These are phyloP conservation scores for Probaryconus sp. DNA, from an alignment of 1,140 invertebrate species.

Conservation along the genomic window DNA sequence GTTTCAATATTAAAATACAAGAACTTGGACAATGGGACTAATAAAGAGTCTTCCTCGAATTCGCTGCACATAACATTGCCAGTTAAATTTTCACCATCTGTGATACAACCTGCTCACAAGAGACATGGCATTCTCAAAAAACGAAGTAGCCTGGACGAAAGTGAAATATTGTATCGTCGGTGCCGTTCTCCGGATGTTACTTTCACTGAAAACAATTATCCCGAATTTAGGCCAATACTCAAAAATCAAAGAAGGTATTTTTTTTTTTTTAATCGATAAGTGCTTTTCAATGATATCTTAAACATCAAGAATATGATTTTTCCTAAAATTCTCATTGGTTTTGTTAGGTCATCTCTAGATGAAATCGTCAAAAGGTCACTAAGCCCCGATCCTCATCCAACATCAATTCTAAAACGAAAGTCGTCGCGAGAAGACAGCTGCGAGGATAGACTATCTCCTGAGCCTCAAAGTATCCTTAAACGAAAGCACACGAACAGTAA, in stretches of 20 bases:
- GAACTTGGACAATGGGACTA: conserved; percentile 80
- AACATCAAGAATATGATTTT: too few relatives aligned
- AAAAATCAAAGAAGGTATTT: conserved; percentile 80
- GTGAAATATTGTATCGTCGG: conserved; percentile 82
- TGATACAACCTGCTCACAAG: conserved; percentile 78
- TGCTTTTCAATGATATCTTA: too few relatives aligned
- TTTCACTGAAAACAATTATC: conserved; percentile 79
- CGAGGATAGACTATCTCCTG: conserved; percentile 79
- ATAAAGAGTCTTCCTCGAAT: conserved; percentile 75
- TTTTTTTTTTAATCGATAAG: background rate
- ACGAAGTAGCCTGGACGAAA: conserved; percentile 87
- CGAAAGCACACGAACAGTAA: conserved; percentile 80
- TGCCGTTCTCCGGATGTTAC: conserved; percentile 84
- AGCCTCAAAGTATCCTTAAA: conserved; percentile 88
- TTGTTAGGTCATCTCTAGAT: conserved; percentile 84
- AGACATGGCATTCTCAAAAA: conserved; percentile 89
- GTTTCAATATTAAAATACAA: conserved; percentile 90
- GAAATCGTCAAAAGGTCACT: conserved; percentile 81
- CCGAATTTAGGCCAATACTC: conserved; percentile 82
- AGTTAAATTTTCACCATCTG: conserved; percentile 76
- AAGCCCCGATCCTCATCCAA: conserved; percentile 78
- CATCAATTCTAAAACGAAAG: conserved; percentile 84
- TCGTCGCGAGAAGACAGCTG: conserved; percentile 81
- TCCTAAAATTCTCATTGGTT: too few relatives aligned
- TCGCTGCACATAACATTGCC: conserved; percentile 57